Conservation (phyloP, 2,113 vertebrate genomes). For the Numenius arquata region DNA sequence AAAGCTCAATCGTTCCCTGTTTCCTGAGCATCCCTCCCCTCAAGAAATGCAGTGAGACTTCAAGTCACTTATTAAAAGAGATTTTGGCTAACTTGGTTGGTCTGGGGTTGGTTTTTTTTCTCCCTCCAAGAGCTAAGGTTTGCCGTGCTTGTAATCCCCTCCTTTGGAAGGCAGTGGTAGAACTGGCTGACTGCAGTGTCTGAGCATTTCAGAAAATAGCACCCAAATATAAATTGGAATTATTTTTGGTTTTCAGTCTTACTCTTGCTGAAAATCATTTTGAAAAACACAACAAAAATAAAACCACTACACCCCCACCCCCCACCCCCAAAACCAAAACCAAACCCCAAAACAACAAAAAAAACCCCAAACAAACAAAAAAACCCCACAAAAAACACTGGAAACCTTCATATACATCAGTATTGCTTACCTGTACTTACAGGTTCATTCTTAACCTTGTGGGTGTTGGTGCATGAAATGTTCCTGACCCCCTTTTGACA, state of each 20-base stretch:
- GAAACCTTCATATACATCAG: neutral
- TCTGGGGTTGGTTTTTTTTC: too few species aligned
- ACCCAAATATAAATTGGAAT: neutral
- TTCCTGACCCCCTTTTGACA: neutral
- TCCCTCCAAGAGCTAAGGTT: neutral
- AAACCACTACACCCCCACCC: too few species aligned
- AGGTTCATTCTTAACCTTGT: neutral
- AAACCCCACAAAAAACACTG: neutral
- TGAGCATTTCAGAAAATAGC: neutral
- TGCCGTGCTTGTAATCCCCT: neutral
- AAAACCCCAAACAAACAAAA: neutral
- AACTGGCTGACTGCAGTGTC: neutral
- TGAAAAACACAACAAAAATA: neutral
- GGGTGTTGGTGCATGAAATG: neutral
- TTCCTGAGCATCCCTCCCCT: neutral
- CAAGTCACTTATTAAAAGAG: neutral
- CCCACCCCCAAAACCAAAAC: too few species aligned
- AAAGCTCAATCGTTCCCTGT: neutral
- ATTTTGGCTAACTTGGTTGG: neutral
- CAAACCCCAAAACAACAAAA: neutral
- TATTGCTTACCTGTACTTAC: neutral
- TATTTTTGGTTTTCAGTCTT: neutral
- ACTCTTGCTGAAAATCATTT: neutral
- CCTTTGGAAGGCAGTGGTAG: neutral
- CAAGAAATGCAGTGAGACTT: neutral